phyloP scores from a whole-genome alignment of 1,140 invertebrate genomes.

The Drosophila lacteicornis region DNA sequence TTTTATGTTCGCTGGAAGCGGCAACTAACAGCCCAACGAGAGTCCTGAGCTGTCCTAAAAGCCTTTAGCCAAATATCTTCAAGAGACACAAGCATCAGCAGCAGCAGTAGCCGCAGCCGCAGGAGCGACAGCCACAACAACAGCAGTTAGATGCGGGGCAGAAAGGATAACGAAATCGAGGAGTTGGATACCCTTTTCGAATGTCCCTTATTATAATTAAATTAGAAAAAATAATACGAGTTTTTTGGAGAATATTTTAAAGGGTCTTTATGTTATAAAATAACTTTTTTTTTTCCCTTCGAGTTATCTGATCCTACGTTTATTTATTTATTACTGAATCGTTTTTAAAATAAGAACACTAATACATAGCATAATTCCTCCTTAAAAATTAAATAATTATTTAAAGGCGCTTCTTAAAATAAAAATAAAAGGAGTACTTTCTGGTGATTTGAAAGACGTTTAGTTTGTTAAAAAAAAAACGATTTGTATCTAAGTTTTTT shows the following conservation, averaged over 20 bases:
- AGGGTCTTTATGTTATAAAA: too few species aligned
- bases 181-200: conserved; percentile 21
- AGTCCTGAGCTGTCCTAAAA: conserved; percentile 73
- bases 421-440: too few species aligned
- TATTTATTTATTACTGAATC: too few species aligned
- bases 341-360: too few species aligned
- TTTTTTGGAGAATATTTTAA: background rate
- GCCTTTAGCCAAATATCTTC: conserved; percentile 81
- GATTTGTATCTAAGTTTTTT: too few species aligned
- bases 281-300: too few species aligned
- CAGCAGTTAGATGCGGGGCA: conserved; percentile 11
- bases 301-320: background rate
- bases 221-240: background rate
- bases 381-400: too few species aligned
- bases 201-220: conserved; percentile 2
- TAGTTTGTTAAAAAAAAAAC: too few species aligned
- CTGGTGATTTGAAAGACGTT: too few species aligned
- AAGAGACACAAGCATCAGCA: conserved; percentile 58
- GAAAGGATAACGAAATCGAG: conserved; percentile 8
- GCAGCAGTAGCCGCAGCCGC: conserved; percentile 31
- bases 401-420: too few species aligned
- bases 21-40: conserved; percentile 68
- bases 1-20: conserved; percentile 80
- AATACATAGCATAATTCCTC: too few species aligned
- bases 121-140: conserved; percentile 29